phyloP scores from a whole-genome alignment of 2,888 invertebrate genomes.

The Conistra vaccinii region DNA sequence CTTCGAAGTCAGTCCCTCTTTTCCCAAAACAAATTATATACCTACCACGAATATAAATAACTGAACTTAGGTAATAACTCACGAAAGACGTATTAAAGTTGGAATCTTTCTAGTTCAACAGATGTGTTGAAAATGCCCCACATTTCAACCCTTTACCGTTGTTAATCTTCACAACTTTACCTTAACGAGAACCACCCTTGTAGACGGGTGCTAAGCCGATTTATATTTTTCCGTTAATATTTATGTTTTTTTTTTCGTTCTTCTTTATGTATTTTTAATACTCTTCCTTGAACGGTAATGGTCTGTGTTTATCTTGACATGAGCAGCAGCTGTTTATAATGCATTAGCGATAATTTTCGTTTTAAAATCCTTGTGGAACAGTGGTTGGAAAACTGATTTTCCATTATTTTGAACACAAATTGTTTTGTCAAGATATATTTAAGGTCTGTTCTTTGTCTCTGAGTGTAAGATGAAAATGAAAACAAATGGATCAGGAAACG shows the following conservation, averaged over 20 bases:
- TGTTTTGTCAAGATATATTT: background rate
- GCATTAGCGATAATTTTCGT: background rate
- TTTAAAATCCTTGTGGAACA: background rate
- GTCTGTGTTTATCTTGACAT: slow-evolving; percentile 25
- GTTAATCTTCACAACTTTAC: slow-evolving; percentile 57
- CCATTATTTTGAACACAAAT: background rate
- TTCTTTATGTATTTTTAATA: slow-evolving; percentile 43
- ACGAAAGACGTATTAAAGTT: slow-evolving; percentile 44
- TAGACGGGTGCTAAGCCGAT: slow-evolving; percentile 24
- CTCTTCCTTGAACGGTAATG: slow-evolving; percentile 43
- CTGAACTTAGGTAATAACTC: slow-evolving; percentile 51
- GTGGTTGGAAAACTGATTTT: background rate
- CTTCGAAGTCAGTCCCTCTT: background rate
- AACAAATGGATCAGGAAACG: background rate
- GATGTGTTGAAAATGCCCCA: slow-evolving; percentile 39
- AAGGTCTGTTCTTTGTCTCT: background rate
- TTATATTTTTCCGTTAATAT: slow-evolving; percentile 35
- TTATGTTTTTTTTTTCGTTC: slow-evolving; percentile 9
- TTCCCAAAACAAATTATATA: slow-evolving; percentile 6
- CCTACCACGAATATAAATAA: slow-evolving; percentile 35
- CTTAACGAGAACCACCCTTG: slow-evolving; percentile 17
- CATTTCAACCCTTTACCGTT: slow-evolving; percentile 37
- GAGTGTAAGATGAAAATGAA: background rate
- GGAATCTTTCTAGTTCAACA: slow-evolving; percentile 46
- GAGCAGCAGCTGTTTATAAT: background rate